phyloP scores from a whole-genome alignment of 2,113 vertebrate species.

The zebrafish (Danio rerio) region DNA sequence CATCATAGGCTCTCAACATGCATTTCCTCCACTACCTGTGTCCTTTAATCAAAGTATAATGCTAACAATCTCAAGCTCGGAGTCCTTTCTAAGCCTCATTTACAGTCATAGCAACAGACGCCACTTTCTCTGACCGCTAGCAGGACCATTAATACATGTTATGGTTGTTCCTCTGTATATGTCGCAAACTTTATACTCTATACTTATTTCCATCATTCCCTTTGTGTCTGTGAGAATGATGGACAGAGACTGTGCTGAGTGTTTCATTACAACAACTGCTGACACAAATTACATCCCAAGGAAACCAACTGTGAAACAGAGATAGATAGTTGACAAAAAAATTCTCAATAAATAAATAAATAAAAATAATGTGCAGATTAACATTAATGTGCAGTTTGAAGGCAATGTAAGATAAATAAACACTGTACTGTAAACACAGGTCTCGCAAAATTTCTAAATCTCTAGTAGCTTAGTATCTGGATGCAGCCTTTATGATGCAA shows the following conservation, averaged over 20 bases:
- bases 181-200: not conserved
- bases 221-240: not conserved
- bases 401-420: too few relatives aligned
- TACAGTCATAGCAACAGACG: slow-evolving; percentile 18
- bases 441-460: too few relatives aligned
- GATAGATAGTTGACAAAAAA: not conserved
- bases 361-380: not conserved
- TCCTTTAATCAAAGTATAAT: slow-evolving; percentile 31
- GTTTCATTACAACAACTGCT: not conserved
- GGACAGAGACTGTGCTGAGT: not conserved
- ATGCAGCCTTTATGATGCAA: too few relatives aligned
- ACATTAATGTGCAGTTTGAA: too few relatives aligned
- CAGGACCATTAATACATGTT: not conserved
- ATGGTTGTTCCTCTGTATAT: not conserved
- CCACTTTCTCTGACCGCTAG: not conserved
- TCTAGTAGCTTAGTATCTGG: too few relatives aligned
- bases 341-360: too few relatives aligned
- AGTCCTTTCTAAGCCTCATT: slow-evolving; percentile 21
- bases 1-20: not conserved
- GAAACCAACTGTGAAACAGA: not conserved
- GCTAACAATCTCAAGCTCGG: not conserved
- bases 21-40: slow-evolving; percentile 5
- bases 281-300: not conserved
- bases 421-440: too few relatives aligned
- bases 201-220: not conserved